Evolutionary conservation across 2,888 invertebrate species (phyloP), one percentile per base, ranked within the genome.

Genomic region (Adela reaumurella): DNA sequence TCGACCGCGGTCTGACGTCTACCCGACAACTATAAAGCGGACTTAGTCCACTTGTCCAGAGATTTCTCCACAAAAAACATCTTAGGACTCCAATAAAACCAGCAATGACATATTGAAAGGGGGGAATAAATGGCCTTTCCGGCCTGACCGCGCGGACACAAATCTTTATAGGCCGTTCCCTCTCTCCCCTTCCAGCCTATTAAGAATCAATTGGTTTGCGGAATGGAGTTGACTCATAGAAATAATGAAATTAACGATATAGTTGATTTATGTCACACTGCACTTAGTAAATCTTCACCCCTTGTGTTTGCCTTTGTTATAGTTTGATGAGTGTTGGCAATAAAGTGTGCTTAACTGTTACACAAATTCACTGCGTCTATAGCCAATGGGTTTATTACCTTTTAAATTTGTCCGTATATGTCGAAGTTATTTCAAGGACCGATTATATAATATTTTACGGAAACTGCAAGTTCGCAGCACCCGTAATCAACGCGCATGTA

Each of bases 51-150:
- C 45, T 45, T 19, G 45, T n/a, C 19, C 45, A 14, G 45, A 45
- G 20, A 45, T 19, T 45, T 45, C 20, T 14, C 20, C 14, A 19
- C 45, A 20, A 45, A 20, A 45, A 19, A 20, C 45, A 45, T 45
- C 45, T 45, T 19, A 45, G 45, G 20, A 45, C 45, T 19, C 45
- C 45, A 45, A 45, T 45, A 45, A 45, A 45, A 45, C 19, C 19
- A 20, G 45, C 19, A 45, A 45, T 20, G 45, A 45, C 45, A 45
- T 45, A 45, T 45, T 45, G 45, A 45, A 45, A 45, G 45, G 45
- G n/a, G 45, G 20, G 19, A 19, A 45, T 19, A 20, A 45, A 45
- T 45, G 45, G 44, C 45, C 45, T 20, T 45, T 45, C 45, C 45
- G 45, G 45, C 14, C 17, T 14, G 17, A 6, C 19, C 11, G 35